Evolutionary conservation across 2,888 invertebrate species (phyloP).

Genomic region (Diarsia brunnea): DNA sequence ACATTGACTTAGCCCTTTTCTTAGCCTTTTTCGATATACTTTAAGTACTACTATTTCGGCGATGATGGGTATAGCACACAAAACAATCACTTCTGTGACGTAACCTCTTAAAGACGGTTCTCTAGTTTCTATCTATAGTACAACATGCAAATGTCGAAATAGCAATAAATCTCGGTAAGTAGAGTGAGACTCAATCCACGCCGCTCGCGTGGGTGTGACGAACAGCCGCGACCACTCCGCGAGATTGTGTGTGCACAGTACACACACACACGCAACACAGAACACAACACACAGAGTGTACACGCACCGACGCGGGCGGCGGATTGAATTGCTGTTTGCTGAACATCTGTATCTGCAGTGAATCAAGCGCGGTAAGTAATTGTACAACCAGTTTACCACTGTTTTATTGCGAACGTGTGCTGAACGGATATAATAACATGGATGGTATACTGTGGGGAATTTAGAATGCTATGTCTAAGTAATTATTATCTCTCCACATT

Average conservation of each 20-base stretch:
- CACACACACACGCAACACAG: slow-evolving; percentile 19
- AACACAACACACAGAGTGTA: slow-evolving; percentile 12
- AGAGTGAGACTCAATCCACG: slow-evolving; percentile 18
- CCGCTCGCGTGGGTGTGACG: slow-evolving; percentile 19
- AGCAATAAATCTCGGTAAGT: slow-evolving; percentile 46
- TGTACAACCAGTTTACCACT: slow-evolving; percentile 13
- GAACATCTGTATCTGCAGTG: slow-evolving; percentile 9
- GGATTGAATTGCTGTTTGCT: slow-evolving; percentile 39
- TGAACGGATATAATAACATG: too few relatives aligned
- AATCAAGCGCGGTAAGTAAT: slow-evolving; percentile 31
- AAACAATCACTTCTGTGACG: slow-evolving; percentile 8
- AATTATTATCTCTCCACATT: neutral
- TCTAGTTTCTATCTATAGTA: neutral
- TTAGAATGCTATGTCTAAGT: neutral
- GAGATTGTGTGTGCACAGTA: slow-evolving; percentile 53
- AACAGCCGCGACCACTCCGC: slow-evolving; percentile 49
- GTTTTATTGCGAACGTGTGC: slow-evolving; percentile 15
- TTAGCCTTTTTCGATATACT: too few relatives aligned
- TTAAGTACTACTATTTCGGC: too few relatives aligned
- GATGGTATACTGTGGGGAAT: neutral
- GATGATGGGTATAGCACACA: too few relatives aligned
- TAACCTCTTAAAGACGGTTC: neutral
- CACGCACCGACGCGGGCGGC: slow-evolving; percentile 24
- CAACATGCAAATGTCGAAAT: slow-evolving; percentile 6
- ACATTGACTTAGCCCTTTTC: neutral